phyloP scores from a whole-genome alignment of 2,888 invertebrate genomes.

The Parthenolecanium corni region DNA sequence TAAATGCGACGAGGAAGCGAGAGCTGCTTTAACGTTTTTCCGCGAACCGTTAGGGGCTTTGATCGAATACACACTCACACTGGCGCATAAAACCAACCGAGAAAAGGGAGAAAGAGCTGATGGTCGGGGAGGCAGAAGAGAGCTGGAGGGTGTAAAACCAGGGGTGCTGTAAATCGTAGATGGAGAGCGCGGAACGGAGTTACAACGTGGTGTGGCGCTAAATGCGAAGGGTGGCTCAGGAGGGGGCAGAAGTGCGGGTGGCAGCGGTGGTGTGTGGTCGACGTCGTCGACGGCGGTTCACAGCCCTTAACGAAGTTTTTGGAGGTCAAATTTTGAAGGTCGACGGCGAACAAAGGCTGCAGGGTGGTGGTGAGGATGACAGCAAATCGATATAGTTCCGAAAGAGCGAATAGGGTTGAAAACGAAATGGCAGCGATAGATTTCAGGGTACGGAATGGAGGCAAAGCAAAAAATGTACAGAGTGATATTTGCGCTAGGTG shows the following conservation, averaged over 20 bases:
- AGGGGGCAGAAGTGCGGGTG: neutral
- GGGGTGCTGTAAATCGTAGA: neutral
- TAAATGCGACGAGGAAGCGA: conserved; percentile 23
- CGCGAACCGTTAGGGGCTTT: neutral
- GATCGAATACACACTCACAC: no score
- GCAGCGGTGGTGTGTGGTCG: neutral
- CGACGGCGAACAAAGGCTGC: neutral
- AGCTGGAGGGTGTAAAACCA: neutral
- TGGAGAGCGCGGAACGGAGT: neutral
- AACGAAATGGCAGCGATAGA: conserved; percentile 19
- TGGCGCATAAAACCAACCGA: conserved; percentile 6
- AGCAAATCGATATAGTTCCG: conserved; percentile 27
- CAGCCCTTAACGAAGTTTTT: conserved; percentile 23
- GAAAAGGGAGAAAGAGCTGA: conserved; percentile 4
- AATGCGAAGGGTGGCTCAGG: no score
- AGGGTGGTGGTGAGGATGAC: conserved; percentile 11
- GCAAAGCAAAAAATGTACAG: no score
- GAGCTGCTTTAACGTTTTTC: conserved; percentile 23
- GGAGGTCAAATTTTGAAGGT: conserved; percentile 28
- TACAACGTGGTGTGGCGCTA: no score
- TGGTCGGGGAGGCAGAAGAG: neutral
- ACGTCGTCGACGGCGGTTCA: conserved; percentile 18
- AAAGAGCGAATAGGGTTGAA: conserved; percentile 23
- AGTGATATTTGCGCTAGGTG: no score
- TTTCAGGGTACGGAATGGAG: neutral